Evolutionary conservation across 1,140 invertebrate species (phyloP).

Genomic region (Nasonia longicornis): DNA sequence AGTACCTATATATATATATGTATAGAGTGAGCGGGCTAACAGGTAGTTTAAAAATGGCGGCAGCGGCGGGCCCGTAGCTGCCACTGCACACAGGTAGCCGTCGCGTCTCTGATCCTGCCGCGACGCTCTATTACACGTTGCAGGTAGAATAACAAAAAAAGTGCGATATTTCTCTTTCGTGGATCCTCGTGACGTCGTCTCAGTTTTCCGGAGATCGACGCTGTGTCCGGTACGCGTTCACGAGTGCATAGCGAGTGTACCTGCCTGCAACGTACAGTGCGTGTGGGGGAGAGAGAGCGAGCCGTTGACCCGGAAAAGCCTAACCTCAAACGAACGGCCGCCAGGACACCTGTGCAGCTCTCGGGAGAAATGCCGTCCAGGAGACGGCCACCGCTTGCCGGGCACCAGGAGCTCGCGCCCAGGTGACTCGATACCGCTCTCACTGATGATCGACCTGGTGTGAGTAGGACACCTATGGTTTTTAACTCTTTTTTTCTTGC

Average conservation of each 20-base stretch:
- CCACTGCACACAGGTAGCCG: neutral
- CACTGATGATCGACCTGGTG: neutral
- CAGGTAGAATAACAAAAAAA: too few species aligned
- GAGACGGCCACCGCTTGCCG: neutral
- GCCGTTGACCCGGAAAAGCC: neutral
- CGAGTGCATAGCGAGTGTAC: neutral
- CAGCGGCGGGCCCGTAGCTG: constrained; percentile 53
- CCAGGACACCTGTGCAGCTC: neutral
- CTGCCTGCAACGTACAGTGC: neutral
- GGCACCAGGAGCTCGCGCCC: neutral
- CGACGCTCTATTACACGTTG: neutral
- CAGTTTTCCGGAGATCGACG: too few species aligned
- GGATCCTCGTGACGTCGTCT: too few species aligned
- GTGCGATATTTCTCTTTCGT: too few species aligned
- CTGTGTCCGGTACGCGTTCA: too few species aligned
- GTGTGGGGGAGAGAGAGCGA: neutral
- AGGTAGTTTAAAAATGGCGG: constrained; percentile 68
- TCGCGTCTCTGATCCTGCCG: neutral
- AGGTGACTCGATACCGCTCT: neutral
- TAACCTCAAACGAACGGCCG: neutral
- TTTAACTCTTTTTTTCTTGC: neutral
- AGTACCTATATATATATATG: neutral
- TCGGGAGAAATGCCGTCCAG: neutral
- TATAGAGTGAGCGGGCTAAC: constrained; percentile 48
- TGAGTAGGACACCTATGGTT: neutral